These are phyloP conservation scores for Prionailurus bengalensis DNA, from an alignment of 2,113 vertebrate species.

Conservation along the genomic window DNA sequence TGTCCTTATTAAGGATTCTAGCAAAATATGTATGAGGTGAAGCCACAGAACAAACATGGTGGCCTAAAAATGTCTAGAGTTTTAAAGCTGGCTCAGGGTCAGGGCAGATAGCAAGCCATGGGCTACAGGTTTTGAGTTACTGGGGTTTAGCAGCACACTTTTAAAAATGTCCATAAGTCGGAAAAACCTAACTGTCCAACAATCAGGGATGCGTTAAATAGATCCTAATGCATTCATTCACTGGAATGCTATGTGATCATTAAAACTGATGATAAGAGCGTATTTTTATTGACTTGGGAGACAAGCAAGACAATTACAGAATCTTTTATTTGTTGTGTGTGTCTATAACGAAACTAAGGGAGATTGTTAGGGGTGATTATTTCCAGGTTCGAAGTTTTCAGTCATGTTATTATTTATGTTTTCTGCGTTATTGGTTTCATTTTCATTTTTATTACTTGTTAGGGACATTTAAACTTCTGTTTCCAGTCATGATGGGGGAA, in stretches of 20 bases:
- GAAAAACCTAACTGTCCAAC: neutral
- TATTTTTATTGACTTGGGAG: neutral
- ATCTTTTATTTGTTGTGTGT: neutral
- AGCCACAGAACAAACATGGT: neutral
- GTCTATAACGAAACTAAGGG: neutral
- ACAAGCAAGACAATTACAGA: neutral
- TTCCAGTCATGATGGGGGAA: neutral
- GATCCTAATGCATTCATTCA: neutral
- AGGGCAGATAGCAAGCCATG: neutral
- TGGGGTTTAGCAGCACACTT: neutral
- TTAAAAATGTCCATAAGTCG: neutral
- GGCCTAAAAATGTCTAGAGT: neutral
- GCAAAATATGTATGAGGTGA: slow-evolving; percentile 59
- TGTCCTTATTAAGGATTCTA: slow-evolving; percentile 60
- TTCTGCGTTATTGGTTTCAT: neutral
- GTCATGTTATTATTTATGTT: neutral
- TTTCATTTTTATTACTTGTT: neutral
- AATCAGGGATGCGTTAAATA: neutral
- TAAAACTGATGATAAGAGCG: neutral
- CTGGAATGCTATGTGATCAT: neutral
- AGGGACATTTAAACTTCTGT: neutral
- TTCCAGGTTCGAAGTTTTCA: neutral
- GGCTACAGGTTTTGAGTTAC: neutral
- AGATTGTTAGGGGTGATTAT: neutral
- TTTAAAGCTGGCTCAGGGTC: neutral